phyloP scores from a whole-genome alignment of 2,888 invertebrate genomes.

The Eretmocerus hayati region DNA sequence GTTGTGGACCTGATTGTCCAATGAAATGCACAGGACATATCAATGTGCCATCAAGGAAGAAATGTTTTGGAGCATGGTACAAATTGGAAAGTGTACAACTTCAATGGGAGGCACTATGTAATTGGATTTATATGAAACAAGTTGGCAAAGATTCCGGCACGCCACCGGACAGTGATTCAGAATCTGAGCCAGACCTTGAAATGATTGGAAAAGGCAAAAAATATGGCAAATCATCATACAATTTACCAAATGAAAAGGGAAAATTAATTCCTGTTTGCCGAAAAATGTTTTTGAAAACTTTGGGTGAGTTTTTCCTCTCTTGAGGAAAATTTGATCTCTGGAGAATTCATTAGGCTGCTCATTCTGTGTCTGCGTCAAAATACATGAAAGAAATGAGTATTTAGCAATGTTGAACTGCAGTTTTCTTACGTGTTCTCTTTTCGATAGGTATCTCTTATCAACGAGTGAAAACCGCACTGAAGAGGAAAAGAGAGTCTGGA shows the following conservation, averaged over 20 bases:
- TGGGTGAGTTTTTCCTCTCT: not conserved
- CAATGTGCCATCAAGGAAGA: too few species aligned
- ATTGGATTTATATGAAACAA: not conserved
- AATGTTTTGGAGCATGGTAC: too few species aligned
- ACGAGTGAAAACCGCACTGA: not conserved
- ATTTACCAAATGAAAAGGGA: not conserved
- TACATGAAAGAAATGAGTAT: too few species aligned
- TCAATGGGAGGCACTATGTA: not conserved
- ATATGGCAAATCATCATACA: not conserved
- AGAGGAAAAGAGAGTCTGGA: not conserved
- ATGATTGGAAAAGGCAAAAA: not conserved
- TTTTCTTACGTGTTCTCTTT: not conserved
- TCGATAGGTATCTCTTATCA: not conserved
- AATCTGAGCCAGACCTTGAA: not conserved
- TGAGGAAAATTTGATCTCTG: not conserved
- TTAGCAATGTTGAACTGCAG: not conserved
- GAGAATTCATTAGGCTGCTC: too few species aligned
- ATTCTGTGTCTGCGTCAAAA: too few species aligned
- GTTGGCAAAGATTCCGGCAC: not conserved
- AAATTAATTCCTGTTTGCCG: not conserved
- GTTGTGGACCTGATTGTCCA: not conserved
- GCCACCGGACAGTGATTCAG: not conserved
- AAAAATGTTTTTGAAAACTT: not conserved
- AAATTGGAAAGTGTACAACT: too few species aligned
- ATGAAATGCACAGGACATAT: not conserved